Evolutionary conservation across 2,797 vertebrate species (phyloP).

Genomic region (Coregonus sp.): DNA sequence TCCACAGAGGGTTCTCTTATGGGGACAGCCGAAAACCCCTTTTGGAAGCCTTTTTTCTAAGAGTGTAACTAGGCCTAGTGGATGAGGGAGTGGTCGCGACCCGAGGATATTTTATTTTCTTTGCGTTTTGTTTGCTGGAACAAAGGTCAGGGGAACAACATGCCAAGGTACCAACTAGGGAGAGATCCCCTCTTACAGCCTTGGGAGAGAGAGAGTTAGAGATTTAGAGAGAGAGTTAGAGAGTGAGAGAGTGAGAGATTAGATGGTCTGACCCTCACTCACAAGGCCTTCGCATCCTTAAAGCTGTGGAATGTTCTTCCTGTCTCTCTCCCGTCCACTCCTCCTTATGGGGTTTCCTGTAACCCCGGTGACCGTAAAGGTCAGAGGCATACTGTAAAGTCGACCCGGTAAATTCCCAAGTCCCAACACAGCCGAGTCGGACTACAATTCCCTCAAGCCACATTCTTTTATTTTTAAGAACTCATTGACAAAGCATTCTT

Average conservation of each 20-base stretch:
- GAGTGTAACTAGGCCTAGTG: neutral
- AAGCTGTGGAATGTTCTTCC: constrained; percentile 69
- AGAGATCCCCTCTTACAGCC: constrained; percentile 1
- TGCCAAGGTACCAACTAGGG: constrained; percentile 11
- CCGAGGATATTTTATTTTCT: constrained; percentile 11
- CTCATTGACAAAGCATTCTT: constrained; percentile 29
- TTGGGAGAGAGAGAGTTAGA: constrained; percentile 6
- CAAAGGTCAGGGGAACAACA: neutral
- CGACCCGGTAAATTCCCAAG: constrained; percentile 39
- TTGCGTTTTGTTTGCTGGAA: constrained; percentile 26
- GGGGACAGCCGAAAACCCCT: too few species aligned
- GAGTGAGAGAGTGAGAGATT: constrained; percentile 19
- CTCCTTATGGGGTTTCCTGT: constrained; percentile 66
- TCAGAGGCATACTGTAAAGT: constrained; percentile 55
- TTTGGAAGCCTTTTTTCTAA: too few species aligned
- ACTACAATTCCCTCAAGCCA: constrained; percentile 25
- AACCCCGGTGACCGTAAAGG: constrained; percentile 39
- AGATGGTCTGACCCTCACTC: constrained; percentile 41
- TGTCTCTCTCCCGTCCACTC: constrained; percentile 38
- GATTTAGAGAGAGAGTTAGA: constrained; percentile 29
- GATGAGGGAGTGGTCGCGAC: neutral
- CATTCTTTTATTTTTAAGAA: constrained; percentile 39
- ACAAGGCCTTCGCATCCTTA: constrained; percentile 49
- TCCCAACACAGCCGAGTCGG: constrained; percentile 17
- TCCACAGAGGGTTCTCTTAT: too few species aligned